Evolutionary conservation across 2,888 invertebrate species (phyloP).

Genomic region (Coecobrya sp.): DNA sequence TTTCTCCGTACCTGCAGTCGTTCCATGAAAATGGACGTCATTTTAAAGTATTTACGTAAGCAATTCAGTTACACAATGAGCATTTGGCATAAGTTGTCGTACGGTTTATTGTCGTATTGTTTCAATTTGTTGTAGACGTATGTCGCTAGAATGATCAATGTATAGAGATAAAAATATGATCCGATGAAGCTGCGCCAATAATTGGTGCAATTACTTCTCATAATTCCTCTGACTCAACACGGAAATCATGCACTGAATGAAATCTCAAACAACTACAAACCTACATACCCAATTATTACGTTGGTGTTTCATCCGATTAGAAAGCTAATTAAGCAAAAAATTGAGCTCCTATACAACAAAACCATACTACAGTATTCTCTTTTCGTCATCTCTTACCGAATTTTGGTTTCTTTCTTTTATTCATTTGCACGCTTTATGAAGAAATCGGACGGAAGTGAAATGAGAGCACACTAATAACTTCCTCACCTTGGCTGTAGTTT

Average conservation of each 20-base stretch:
- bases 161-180: no score
- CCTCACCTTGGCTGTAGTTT: neutral
- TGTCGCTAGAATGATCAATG: no score
- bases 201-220: neutral
- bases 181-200: neutral
- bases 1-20: neutral
- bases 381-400: neutral
- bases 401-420: neutral
- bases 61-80: neutral
- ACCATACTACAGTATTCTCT: no score
- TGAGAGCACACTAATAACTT: neutral
- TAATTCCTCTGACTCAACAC: neutral
- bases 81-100: neutral
- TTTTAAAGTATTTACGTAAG: neutral
- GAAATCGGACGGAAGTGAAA: conserved; percentile 42
- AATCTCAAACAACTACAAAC: neutral
- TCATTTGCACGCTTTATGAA: neutral
- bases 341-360: neutral
- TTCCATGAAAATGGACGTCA: neutral
- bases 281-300: neutral
- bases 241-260: neutral
- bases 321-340: neutral
- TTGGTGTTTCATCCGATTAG: neutral
- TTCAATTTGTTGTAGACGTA: no score
- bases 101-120: neutral